Conservation (phyloP, 2,797 vertebrate species). For the Discoglossus pictus region DNA sequence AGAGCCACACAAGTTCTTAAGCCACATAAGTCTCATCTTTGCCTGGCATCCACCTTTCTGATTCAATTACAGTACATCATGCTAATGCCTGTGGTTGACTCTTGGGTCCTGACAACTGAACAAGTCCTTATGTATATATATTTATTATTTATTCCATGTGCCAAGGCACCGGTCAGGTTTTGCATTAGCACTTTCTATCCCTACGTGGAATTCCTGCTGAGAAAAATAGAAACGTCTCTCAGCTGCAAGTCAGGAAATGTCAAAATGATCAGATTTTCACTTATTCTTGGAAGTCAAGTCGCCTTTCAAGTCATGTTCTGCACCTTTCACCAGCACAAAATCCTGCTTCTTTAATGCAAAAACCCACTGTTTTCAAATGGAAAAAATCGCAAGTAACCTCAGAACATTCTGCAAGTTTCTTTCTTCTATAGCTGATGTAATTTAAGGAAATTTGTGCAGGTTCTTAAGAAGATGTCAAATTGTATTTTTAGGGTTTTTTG, state of each 20-base stretch:
- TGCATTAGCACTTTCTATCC: conserved; percentile 30
- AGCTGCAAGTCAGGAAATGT: conserved; percentile 30
- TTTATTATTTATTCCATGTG: no score
- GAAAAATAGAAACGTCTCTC: conserved; percentile 30
- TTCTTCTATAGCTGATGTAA: neutral
- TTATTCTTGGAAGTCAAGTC: conserved; percentile 9
- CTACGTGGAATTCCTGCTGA: conserved; percentile 4
- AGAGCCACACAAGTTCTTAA: no score
- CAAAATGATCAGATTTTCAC: conserved; percentile 2
- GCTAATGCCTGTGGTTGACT: no score
- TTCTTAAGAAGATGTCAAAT: neutral
- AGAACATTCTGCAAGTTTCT: neutral
- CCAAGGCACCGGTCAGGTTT: conserved; percentile 33
- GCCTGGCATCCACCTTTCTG: no score
- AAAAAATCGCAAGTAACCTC: conserved; percentile 1
- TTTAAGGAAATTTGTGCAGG: neutral
- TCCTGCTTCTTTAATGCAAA: neutral
- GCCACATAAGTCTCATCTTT: no score
- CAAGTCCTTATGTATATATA: no score
- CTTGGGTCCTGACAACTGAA: conserved; percentile 28
- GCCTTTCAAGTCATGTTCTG: conserved; percentile 11
- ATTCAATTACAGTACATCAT: no score
- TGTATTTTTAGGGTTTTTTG: no score
- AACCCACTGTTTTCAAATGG: neutral
- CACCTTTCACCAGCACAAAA: neutral